A percentile compares a stretch with the other conserved stretches of the same genome.
phyloP scores from a whole-genome alignment of 37 sponge, comb jelly and placozoan species.

The Cliona cf. orientalis region DNA sequence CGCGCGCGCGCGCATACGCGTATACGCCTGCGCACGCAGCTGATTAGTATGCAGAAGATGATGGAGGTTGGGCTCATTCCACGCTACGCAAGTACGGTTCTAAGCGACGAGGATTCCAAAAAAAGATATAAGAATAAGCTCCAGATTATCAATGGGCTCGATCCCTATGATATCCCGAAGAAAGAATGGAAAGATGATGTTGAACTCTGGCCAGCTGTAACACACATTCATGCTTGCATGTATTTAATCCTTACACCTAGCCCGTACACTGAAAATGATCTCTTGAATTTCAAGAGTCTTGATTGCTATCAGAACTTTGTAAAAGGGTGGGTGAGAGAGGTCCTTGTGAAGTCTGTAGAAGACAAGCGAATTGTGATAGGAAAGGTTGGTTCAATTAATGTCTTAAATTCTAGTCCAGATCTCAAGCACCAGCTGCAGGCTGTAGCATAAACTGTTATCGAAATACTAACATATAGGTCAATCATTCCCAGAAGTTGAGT shows the following conservation, averaged over 20 bases:
- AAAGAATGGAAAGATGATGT: background rate
- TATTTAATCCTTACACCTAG: constrained; percentile 52
- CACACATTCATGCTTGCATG: background rate
- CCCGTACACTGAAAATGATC: constrained; percentile 64
- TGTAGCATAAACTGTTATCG: background rate
- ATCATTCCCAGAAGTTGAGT: constrained; percentile 52
- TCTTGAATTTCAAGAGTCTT: constrained; percentile 70
- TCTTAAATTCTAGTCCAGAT: no score
- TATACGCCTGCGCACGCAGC: no score
- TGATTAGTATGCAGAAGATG: background rate
- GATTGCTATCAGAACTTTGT: constrained; percentile 62
- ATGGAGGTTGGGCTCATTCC: background rate
- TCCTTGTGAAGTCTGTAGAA: constrained; percentile 22
- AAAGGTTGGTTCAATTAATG: constrained; percentile 24
- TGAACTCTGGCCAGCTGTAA: background rate
- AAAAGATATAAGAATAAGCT: background rate
- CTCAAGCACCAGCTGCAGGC: no score
- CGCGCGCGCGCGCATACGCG: no score
- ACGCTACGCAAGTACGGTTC: background rate
- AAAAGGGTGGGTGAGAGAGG: constrained; percentile 67
- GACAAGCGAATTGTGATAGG: constrained; percentile 53
- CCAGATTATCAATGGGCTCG: background rate
- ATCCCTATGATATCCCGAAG: background rate
- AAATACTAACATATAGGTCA: constrained; percentile 17
- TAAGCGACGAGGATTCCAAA: background rate